These are phyloP conservation scores for Melinopterus prodromus DNA, from an alignment of 2,888 invertebrate genomes.

Conservation along the genomic window DNA sequence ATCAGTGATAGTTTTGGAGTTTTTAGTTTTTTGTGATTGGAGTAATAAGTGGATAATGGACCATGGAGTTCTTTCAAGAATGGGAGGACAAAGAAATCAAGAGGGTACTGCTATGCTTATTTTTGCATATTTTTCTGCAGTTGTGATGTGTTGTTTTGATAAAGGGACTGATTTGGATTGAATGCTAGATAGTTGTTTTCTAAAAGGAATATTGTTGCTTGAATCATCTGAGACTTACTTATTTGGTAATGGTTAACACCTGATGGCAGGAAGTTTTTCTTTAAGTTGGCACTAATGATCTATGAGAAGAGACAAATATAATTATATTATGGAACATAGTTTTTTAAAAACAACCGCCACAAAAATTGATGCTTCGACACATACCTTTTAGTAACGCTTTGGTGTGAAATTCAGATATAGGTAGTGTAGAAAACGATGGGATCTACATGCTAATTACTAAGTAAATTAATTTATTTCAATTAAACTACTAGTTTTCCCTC, in stretches of 20 bases:
- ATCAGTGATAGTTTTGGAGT: conserved; percentile 20
- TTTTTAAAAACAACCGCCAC: too few species aligned
- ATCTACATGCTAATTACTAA: too few species aligned
- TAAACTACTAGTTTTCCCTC: too few species aligned
- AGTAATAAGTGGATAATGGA: conserved; percentile 49
- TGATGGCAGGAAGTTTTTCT: neutral
- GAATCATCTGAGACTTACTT: neutral
- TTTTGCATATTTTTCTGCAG: neutral
- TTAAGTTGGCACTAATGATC: neutral
- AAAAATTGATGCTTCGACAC: too few species aligned
- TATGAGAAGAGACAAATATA: too few species aligned
- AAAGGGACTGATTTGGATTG: neutral
- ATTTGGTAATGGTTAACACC: neutral
- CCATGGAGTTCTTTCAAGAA: conserved; percentile 62
- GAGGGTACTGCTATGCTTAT: conserved; percentile 34
- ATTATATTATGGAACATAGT: too few species aligned
- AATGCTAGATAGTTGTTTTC: neutral
- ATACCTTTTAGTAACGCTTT: too few species aligned
- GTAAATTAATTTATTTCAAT: too few species aligned
- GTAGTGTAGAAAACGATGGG: too few species aligned
- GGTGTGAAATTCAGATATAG: too few species aligned
- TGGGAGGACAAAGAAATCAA: conserved; percentile 51
- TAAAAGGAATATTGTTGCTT: neutral
- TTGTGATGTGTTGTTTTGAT: neutral
- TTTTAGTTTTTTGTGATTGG: conserved; percentile 26